Base-by-base conservation (phyloP, 2,113 vertebrate genomes). In the Odobenus rosmarus region DNA sequence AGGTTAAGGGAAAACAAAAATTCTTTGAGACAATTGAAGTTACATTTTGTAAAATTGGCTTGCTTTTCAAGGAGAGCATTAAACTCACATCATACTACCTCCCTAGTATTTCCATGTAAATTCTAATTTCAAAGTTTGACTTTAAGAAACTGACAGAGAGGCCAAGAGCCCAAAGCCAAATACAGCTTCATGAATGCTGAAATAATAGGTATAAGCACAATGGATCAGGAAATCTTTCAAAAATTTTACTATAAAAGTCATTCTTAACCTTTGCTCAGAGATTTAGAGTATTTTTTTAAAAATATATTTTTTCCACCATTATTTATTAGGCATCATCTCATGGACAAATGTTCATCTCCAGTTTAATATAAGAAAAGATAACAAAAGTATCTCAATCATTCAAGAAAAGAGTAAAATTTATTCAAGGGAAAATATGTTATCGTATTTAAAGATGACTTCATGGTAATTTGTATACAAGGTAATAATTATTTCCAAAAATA, bases 131-230 rank as follows among this genome's bases (percentile, higher is more conserved):
- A 83, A 74, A 72, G 67, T 72, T 82, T 96, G 62, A 79, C 39
- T 95, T 95, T 10, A 95, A 80, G 79, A 90, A 88, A 94, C 19
- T 89, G 80, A 93, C 81, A 94, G n/a, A 90, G n/a, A 82, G 18
- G 31, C 39, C 26, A 71, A 92, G 24, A 95, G 39, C 26, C 39
- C 10, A 94, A 88, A 95, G 18, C 33, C 59, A 90, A 86, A 4
- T 46, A 3, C 16, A 57, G 23, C 24, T 97, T 84, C 67, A 59
- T 57, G 39, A 91, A 84, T 79, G 42, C 36, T 72, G 18, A 90
- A 90, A 64, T 96, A 93, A 90, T 67, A 91, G 49, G 57, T 64
- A 12, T 1, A 83, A 92, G 15, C 39, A 57, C 55, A 74, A 59
- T 85, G 55, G 36, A 92, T 90, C 49, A 93, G 62, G 94, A 76